Base-by-base conservation (phyloP, 2,797 vertebrate species). In the Pyrocephalus nanus region DNA sequence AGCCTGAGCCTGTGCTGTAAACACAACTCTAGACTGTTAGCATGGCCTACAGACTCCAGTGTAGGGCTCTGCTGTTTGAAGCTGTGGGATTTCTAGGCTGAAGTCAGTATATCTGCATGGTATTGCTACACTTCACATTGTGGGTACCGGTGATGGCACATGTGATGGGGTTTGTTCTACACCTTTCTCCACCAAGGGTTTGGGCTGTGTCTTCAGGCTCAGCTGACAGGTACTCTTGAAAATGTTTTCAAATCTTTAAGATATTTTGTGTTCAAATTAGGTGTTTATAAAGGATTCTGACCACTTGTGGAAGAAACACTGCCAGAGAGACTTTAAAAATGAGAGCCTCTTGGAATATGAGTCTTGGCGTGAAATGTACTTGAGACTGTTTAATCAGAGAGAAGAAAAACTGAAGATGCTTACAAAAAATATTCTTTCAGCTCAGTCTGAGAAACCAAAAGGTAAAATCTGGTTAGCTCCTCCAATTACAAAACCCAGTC, bases 301-400 rank as follows among this genome's bases (percentile, higher is more conserved):
- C 82, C 97, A 98, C 76, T 96, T 99, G 48, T 99, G 98, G 98
- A 98, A 98, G 82, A 98, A 96, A 92, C 99, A 99, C 82, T 99
- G 98, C 88, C 96, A 98, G 94, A 98, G 96, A 91, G 98, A 99
- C 83, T 99, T 99, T 90, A 98, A 98, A 95, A 96, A 97, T 10
- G 96, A 98, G 55, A 96, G 40, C 86, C 97, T 98, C 38, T 94
- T 97, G 88, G 98, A 99, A 86, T 98, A 98, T n/a, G 98, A 99
- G 92, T 99, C 98, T 43, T 99, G 98, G 98, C 98, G 98, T 79
- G 98, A 99, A 97, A 98, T 99, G 98, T 98, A 98, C 93, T 74
- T 98, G 86, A 97, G 98, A 47, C 91, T 98, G 30, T 98, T 97
- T 45, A 97, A 98, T 91, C 98, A 99, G 94, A 97, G 98, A 91